Percentiles rank a stretch among this genome's conserved stretches.
Conservation (phyloP, 2,113 vertebrate species). For the Paradisaea rubra region DNA sequence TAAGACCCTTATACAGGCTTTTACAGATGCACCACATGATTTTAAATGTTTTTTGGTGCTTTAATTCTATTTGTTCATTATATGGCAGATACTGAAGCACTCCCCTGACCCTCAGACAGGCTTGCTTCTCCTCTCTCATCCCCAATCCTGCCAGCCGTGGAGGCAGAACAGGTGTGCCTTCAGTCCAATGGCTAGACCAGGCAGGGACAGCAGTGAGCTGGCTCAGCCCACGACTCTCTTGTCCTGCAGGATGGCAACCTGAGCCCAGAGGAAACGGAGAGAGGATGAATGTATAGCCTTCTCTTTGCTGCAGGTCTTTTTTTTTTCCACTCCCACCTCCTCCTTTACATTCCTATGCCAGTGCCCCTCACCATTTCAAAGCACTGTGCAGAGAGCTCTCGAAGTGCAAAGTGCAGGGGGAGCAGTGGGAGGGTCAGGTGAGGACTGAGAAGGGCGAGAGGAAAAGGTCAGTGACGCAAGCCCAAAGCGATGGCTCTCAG, state of each 20-base stretch:
- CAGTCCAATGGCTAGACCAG: not conserved
- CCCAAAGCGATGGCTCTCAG: not conserved
- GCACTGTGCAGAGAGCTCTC: not conserved
- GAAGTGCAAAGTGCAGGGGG: not conserved
- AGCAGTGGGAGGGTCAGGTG: conserved; percentile 6
- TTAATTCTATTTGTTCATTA: not conserved
- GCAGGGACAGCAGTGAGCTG: not conserved
- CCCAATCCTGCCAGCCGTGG: not conserved
- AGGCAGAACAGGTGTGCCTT: not conserved
- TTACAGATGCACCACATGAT: not conserved
- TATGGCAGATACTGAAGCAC: not conserved
- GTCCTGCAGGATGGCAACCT: not conserved
- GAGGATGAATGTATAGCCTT: not conserved
- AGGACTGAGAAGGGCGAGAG: conserved; percentile 3
- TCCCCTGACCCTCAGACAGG: not conserved
- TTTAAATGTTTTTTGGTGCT: not conserved
- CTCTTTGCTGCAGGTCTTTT: not conserved
- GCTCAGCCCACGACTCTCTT: not conserved
- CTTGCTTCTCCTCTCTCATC: not conserved
- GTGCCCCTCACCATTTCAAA: not conserved
- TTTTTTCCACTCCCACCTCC: too few relatives aligned
- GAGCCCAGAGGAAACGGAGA: not conserved
- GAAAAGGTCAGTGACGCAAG: conserved; percentile 58
- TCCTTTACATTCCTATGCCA: not conserved
- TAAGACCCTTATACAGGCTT: not conserved